These are phyloP conservation scores for Chiloscyllium punctatum DNA, from an alignment of 2,797 vertebrate species.

Conservation along the genomic window DNA sequence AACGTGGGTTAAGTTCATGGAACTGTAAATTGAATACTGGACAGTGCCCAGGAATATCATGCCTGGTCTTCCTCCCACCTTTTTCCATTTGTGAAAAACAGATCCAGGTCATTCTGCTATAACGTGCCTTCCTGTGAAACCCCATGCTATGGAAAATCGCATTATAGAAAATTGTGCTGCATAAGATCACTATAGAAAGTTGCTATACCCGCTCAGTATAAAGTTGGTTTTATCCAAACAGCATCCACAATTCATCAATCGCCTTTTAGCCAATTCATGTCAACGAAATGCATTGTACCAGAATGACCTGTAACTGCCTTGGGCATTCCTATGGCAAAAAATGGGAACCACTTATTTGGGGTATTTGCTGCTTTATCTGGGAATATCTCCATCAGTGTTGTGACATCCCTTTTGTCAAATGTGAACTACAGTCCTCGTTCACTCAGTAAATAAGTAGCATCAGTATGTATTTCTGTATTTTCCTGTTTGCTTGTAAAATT, in stretches of 20 bases:
- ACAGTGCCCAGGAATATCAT: background rate
- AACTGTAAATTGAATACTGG: background rate
- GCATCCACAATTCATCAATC: too few relatives aligned
- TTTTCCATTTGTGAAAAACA: background rate
- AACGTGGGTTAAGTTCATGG: background rate
- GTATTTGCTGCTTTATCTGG: background rate
- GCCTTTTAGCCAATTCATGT: too few relatives aligned
- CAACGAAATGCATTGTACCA: too few relatives aligned
- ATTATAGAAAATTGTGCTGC: too few relatives aligned
- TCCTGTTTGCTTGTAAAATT: background rate
- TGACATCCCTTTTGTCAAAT: too few relatives aligned
- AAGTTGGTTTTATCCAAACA: too few relatives aligned
- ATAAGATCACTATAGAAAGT: too few relatives aligned
- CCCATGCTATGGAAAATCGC: too few relatives aligned
- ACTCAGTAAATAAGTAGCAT: background rate
- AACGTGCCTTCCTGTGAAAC: too few relatives aligned
- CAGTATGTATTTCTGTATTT: background rate
- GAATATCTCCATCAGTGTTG: background rate
- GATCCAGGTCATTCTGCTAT: too few relatives aligned
- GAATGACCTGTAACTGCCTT: background rate
- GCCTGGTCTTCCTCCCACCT: background rate
- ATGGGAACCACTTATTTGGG: background rate
- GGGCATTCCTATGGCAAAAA: background rate
- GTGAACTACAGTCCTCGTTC: background rate
- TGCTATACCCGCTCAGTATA: too few relatives aligned